phyloP scores from a whole-genome alignment of 35 echinoderm and acorn worm genomes.

The Holothuria glaberrima region DNA sequence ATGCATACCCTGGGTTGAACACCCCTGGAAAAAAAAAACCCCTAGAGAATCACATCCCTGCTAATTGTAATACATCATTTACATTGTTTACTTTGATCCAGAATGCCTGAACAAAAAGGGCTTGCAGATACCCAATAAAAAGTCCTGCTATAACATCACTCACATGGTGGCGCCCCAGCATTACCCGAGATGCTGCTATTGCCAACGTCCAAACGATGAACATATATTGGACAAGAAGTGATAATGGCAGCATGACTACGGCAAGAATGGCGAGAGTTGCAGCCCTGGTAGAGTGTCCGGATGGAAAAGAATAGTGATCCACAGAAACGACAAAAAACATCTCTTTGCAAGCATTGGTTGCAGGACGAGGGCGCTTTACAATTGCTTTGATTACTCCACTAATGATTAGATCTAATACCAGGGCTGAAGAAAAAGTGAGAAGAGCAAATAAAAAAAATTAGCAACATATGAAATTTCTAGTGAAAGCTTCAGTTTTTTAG shows the following conservation, averaged over 20 bases:
- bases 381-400: constrained; percentile 72
- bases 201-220: constrained; percentile 44
- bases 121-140: constrained; percentile 84
- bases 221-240: constrained; percentile 6
- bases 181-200: constrained; percentile 75
- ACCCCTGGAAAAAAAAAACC: too few relatives aligned
- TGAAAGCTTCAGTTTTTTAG: too few relatives aligned
- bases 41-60: not conserved
- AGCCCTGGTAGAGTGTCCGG: constrained; percentile 90
- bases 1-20: too few relatives aligned
- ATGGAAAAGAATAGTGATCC: constrained; percentile 95
- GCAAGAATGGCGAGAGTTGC: constrained; percentile 61
- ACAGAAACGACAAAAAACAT: constrained; percentile 87
- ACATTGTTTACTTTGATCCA: constrained; percentile 66
- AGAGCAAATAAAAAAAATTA: too few relatives aligned
- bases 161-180: constrained; percentile 85
- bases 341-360: constrained; percentile 61
- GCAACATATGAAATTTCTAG: too few relatives aligned
- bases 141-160: constrained; percentile 81
- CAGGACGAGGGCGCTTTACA: constrained; percentile 77
- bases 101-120: constrained; percentile 45
- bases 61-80: constrained; percentile 33
- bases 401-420: constrained; percentile 79
- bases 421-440: constrained; percentile 49
- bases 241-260: constrained; percentile 43